A percentile compares a stretch with the other conserved stretches of the same genome.
Conservation (phyloP, 2,888 invertebrate genomes). For the Athalia circularis region DNA sequence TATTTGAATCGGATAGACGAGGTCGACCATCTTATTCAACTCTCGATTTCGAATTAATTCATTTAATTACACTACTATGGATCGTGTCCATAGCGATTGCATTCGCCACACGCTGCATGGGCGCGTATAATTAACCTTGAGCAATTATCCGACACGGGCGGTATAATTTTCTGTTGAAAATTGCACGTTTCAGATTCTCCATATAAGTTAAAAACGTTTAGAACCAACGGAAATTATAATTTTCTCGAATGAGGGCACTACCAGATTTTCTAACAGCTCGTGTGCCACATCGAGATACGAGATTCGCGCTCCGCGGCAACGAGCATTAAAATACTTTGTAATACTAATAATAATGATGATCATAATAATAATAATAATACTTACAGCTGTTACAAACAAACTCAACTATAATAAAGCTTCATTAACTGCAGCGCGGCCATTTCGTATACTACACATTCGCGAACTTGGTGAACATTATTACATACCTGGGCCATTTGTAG, state of each 20-base stretch:
- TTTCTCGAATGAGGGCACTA: conserved; percentile 29
- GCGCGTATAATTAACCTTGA: conserved; percentile 22
- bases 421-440: conserved; percentile 25
- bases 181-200: conserved; percentile 25
- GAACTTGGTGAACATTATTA: background rate
- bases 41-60: background rate
- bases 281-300: conserved; percentile 36
- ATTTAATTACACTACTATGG: background rate
- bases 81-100: conserved; percentile 1
- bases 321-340: too few relatives aligned
- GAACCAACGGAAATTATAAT: conserved; percentile 34
- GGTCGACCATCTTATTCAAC: too few relatives aligned
- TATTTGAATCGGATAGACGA: too few relatives aligned
- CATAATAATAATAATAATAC: too few relatives aligned
- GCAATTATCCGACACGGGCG: conserved; percentile 23
- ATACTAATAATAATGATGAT: too few relatives aligned
- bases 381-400: background rate
- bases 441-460: conserved; percentile 1
- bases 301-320: background rate
- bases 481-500: too few relatives aligned
- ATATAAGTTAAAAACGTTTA: conserved; percentile 2
- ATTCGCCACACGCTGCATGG: background rate
- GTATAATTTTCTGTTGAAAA: conserved; percentile 20
- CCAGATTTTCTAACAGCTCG: conserved; percentile 25
- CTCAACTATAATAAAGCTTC: conserved; percentile 29